These are phyloP conservation scores for Fukomys damarensis DNA, from an alignment of 2,113 vertebrate species.

Conservation along the genomic window DNA sequence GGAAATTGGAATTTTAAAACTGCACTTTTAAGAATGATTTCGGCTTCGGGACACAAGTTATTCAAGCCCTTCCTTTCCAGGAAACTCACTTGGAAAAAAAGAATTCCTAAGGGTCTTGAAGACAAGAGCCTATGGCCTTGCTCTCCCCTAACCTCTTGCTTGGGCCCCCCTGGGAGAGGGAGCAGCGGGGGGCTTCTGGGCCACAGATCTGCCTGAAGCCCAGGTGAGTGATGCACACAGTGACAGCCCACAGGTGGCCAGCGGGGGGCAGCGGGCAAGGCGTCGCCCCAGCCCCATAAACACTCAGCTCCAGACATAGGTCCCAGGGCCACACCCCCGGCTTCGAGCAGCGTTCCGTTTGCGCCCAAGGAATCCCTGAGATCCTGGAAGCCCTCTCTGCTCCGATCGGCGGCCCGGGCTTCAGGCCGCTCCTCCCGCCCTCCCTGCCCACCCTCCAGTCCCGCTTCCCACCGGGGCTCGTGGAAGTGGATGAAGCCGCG, in stretches of 20 bases:
- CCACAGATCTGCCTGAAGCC: too few species aligned
- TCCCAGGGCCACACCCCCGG: too few species aligned
- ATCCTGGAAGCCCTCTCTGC: not conserved
- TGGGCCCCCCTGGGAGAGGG: rapidly evolving
- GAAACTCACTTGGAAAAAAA: not conserved
- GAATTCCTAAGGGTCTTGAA: not conserved
- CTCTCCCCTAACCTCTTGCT: too few species aligned
- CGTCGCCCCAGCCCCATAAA: too few species aligned
- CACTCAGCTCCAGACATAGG: too few species aligned
- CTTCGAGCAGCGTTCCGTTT: too few species aligned
- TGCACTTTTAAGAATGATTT: not conserved
- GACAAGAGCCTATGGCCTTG: not conserved
- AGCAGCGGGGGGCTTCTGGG: not conserved
- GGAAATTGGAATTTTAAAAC: not conserved
- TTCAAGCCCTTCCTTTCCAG: not conserved
- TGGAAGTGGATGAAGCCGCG: not conserved
- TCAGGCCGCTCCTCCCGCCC: not conserved
- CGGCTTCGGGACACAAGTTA: not conserved
- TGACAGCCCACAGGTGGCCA: too few species aligned
- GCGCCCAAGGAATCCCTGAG: too few species aligned
- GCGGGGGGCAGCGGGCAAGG: too few species aligned
- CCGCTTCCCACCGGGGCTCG: not conserved
- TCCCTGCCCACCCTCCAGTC: not conserved
- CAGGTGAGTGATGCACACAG: too few species aligned
- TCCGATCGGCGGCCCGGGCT: too few species aligned